These are phyloP conservation scores for Potamarius usumacintae DNA, from an alignment of 2,113 vertebrate species.

Conservation along the genomic window DNA sequence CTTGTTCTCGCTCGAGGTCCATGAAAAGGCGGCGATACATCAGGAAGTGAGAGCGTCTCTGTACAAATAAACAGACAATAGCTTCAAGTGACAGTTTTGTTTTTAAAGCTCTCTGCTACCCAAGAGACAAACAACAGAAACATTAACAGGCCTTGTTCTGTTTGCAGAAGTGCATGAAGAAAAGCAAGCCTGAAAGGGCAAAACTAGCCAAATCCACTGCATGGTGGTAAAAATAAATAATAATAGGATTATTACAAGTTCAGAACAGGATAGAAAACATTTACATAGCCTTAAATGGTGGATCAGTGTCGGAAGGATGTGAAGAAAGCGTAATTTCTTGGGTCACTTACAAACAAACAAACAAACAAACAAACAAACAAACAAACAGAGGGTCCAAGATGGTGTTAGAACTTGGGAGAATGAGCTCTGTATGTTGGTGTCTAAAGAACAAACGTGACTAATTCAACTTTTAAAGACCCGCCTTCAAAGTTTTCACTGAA, in stretches of 20 bases:
- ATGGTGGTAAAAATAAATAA: not conserved
- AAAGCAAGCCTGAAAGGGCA: not conserved
- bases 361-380: not conserved
- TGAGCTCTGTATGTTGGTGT: not conserved
- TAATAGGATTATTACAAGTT: not conserved
- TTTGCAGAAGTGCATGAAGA: not conserved
- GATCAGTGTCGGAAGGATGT: not conserved
- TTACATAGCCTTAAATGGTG: too few species aligned
- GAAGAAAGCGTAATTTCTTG: not conserved
- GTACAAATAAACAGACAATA: not conserved
- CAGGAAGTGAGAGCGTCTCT: conserved; percentile 82
- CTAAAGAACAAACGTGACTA: not conserved
- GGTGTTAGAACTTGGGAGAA: not conserved
- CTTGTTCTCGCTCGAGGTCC: conserved; percentile 81
- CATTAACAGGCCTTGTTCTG: not conserved
- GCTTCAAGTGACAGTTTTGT: not conserved
- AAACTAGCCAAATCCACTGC: not conserved
- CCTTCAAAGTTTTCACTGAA: not conserved
- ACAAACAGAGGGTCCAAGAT: not conserved
- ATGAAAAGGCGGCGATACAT: conserved; percentile 80
- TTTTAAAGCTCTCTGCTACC: not conserved
- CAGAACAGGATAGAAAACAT: not conserved
- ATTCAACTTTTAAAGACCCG: not conserved
- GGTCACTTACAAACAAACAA: not conserved
- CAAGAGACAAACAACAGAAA: not conserved